Conservation (phyloP, 2,797 vertebrate species). For the Lithobates pipiens region DNA sequence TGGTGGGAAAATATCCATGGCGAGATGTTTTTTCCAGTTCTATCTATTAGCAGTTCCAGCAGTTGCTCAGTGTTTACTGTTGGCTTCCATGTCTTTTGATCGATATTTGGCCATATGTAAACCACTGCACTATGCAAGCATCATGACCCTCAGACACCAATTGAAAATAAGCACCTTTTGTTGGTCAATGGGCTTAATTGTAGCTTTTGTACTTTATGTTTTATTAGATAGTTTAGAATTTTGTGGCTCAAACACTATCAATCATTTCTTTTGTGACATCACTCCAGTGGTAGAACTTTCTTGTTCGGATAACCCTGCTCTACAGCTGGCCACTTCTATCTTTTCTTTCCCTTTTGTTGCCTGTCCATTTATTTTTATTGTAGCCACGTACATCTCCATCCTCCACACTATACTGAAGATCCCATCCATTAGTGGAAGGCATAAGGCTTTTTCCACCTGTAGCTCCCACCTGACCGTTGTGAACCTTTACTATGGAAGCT, state of each 20-base stretch:
- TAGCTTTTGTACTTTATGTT: slow-evolving; percentile 15
- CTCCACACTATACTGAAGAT: slow-evolving; percentile 27
- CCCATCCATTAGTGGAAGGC: slow-evolving; percentile 22
- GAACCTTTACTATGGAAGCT: slow-evolving; percentile 36
- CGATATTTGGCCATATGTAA: slow-evolving; percentile 53
- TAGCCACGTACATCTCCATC: slow-evolving; percentile 28
- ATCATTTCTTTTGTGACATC: slow-evolving; percentile 48
- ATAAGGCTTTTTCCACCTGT: slow-evolving; percentile 56
- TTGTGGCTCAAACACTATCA: slow-evolving; percentile 8
- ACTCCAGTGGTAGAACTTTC: slow-evolving; percentile 24
- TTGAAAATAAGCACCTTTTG: background rate
- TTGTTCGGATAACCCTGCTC: slow-evolving; percentile 15
- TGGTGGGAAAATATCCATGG: background rate
- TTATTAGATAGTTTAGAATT: slow-evolving; percentile 39
- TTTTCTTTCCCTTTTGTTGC: slow-evolving; percentile 10
- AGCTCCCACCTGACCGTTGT: slow-evolving; percentile 49
- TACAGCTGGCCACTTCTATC: slow-evolving; percentile 15
- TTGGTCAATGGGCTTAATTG: background rate
- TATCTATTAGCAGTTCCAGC: slow-evolving; percentile 42
- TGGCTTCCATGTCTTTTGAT: slow-evolving; percentile 52
- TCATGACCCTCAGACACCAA: slow-evolving; percentile 35
- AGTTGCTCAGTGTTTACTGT: slow-evolving; percentile 58
- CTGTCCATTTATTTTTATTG: slow-evolving; percentile 25
- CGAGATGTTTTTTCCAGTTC: slow-evolving; percentile 40
- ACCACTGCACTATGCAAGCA: slow-evolving; percentile 30